Base-by-base conservation (phyloP, 2,888 invertebrate genomes). In the Ectobius pallidus region DNA sequence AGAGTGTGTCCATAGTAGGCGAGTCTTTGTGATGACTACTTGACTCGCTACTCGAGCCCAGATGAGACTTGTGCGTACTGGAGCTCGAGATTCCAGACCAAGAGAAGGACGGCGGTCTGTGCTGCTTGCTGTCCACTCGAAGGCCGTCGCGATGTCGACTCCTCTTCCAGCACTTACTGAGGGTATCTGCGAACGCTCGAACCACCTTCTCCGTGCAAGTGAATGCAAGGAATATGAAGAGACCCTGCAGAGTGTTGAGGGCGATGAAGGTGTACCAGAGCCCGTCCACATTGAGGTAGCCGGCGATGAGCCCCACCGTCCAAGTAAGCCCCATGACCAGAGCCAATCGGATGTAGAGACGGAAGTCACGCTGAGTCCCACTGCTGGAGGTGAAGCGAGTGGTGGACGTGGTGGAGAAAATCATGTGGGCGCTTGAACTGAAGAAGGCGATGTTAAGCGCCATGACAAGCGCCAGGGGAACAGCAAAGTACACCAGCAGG, bases 301-400 rank as follows among this genome's bases (percentile, higher is more conserved):
- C 83, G 1, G 85, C 85, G 9, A 83, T 77, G 3, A 86, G 80
- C 11, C 86, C 86, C 46, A 81, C 78, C 34, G 83, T 79, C 86
- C 86, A 86, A 2, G 84, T 83, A 11, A 86, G 78, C 3, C 86
- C 86, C 85, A 85, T 85, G 68, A 86, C 80, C 16, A 85, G 76
- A 7, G 84, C 84, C 52, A 86, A 78, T 14, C 85, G 79, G 52
- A 83, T 78, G 78, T 85, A 86, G 61, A 86, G 79, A 61, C 83
- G 80, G 77, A 82, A 83, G 74, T 83, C 82, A 32, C 80, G 71
- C 70, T 79, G 78, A 2, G 80, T 79, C 30, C 73, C 71, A 52
- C 63, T 63, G 52, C 69, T 74, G 39, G 74, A 68, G 27, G 74
- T 69, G 65, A 63, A 71, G 25, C 79, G 75, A 14, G 79, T 78